Base-by-base conservation (phyloP, 2,113 vertebrate species). In the Andinoacara biseriatus region DNA sequence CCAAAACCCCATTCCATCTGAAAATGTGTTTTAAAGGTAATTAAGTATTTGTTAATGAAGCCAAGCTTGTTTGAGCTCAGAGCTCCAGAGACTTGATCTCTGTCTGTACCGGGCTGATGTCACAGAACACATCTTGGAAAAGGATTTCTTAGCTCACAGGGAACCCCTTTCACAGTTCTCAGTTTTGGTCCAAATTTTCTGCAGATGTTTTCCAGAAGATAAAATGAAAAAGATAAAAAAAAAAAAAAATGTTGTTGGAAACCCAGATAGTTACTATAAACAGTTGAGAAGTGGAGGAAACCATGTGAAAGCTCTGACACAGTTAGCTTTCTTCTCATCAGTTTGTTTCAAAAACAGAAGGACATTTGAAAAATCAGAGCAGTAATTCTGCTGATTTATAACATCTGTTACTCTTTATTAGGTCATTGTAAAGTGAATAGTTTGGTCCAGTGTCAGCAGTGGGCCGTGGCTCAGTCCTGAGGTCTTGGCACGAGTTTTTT, bases 21-120 rank as follows among this genome's bases (percentile, higher is more conserved):
- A 65, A 43, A 0, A 2, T 0, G 5, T 0, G 18, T n/a, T 52
- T 52, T 31, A 0, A 31, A 1, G 46, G 3, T 31, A n/a, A n/a
- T 33, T n/a, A 72, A 52, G 26, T 72, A 14, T 20, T 31, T 2
- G 67, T 72, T 72, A 69, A 69, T 69, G 24, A 69, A 69, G 43
- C 43, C 49, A 18, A 17, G 3, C 18, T 18, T 52, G 17, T 52
- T 18, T 18, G 49, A 52, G 18, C 49, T 52, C 49, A 52, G 43
- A 69, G 65, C 7, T 1, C 5, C 26, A 69, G 31, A 49, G 43
- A 52, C 7, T n/a, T 3, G 6, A 52, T 31, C 15, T 1, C 67
- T 13, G 65, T 72, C 46, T 72, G 26, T 29, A 52, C 5, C 29
- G 1, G 2, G 43, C 10, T 52, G 31, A 14, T 5, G 26, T 72